phyloP scores from a whole-genome alignment of 2,888 invertebrate genomes.

The Orthosia gothica region DNA sequence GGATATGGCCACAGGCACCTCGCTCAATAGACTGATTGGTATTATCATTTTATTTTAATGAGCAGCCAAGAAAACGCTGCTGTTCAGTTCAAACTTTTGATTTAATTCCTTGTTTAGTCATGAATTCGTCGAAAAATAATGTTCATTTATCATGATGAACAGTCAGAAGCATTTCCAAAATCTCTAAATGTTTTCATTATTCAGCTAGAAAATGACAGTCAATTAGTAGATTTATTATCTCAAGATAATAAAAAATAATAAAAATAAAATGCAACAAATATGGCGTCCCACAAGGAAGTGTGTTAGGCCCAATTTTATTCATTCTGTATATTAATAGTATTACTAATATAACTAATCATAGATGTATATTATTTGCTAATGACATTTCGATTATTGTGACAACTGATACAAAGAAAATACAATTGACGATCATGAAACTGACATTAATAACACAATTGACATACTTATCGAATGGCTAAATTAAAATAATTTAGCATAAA shows the following conservation, averaged over 20 bases:
- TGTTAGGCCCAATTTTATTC: background rate
- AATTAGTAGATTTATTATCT: no score
- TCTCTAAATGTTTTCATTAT: no score
- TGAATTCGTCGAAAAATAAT: no score
- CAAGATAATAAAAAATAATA: no score
- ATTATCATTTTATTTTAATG: background rate
- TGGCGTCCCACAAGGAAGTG: conserved; percentile 1
- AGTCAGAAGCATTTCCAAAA: no score
- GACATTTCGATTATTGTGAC: conserved; percentile 4
- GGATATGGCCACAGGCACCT: background rate
- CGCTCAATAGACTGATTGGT: background rate
- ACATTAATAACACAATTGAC: conserved; percentile 3
- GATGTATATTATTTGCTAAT: background rate
- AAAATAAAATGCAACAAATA: background rate
- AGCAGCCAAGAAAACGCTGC: no score
- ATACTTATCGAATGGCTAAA: background rate
- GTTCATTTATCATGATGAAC: no score
- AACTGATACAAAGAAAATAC: background rate
- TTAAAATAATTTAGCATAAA: no score
- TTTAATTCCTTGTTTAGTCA: background rate
- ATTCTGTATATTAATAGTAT: no score
- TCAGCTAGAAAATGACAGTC: no score
- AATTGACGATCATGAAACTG: background rate
- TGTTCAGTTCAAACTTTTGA: background rate
- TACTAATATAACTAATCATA: no score